Percentiles rank a stretch among this genome's conserved stretches.
These are phyloP conservation scores for Stegastes partitus DNA, from an alignment of 2,113 vertebrate species.

Conservation along the genomic window DNA sequence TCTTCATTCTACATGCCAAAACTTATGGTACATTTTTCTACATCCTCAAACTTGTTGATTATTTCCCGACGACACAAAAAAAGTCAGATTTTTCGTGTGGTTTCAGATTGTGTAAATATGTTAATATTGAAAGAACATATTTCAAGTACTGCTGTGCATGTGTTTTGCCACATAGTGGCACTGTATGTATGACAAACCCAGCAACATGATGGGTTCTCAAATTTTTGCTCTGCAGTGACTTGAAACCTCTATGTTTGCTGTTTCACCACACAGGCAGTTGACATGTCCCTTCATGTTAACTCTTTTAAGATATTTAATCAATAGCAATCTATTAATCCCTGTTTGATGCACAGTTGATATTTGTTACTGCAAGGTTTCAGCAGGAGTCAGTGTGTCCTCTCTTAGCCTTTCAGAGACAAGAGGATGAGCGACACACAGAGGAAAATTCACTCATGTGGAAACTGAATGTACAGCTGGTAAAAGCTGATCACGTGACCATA, in stretches of 20 bases:
- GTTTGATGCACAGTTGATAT: neutral
- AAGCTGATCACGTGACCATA: conserved; percentile 47
- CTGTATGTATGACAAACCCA: conserved; percentile 45
- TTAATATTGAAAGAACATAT: neutral
- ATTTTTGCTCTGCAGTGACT: conserved; percentile 10
- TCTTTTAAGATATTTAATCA: neutral
- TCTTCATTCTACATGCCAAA: neutral
- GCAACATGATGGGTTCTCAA: neutral
- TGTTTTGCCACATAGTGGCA: conserved; percentile 72
- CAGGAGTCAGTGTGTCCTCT: conserved; percentile 6
- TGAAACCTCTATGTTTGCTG: neutral
- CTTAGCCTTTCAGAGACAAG: neutral
- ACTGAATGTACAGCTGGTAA: conserved; percentile 55
- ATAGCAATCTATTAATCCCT: neutral
- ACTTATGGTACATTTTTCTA: too few relatives aligned
- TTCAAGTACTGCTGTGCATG: conserved; percentile 48
- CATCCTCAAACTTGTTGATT: too few relatives aligned
- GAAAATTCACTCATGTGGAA: conserved; percentile 57
- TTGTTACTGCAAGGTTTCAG: neutral
- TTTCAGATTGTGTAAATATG: neutral
- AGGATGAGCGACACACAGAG: conserved; percentile 1
- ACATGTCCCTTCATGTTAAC: neutral
- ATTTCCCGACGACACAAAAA: too few relatives aligned
- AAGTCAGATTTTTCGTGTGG: neutral
- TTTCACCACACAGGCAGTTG: conserved; percentile 4